Percentiles rank a stretch among this genome's conserved stretches.
These are phyloP conservation scores for Anseranas semipalmata DNA, from an alignment of 2,113 vertebrate genomes.

Conservation along the genomic window DNA sequence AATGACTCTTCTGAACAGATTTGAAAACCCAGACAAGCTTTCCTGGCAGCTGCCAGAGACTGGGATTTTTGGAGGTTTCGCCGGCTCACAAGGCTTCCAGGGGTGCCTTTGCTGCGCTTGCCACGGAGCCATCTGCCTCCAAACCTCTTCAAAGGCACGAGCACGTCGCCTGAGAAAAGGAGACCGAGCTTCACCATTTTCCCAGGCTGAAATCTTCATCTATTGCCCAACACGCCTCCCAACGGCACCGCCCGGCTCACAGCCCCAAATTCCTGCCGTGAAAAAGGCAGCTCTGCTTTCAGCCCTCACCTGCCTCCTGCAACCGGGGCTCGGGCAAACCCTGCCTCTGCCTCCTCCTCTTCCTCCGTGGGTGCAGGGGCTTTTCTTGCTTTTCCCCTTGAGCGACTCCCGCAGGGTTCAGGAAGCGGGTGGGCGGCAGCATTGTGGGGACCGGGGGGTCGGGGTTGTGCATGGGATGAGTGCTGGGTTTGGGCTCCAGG, in stretches of 20 bases:
- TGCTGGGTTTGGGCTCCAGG: background rate
- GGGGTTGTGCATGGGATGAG: background rate
- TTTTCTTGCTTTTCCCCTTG: background rate
- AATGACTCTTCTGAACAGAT: background rate
- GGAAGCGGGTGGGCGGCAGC: background rate
- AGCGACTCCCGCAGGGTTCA: background rate
- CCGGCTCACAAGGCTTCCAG: background rate
- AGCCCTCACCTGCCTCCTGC: no score
- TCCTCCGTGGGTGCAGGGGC: no score
- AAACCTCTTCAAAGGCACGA: background rate
- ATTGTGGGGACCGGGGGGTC: background rate
- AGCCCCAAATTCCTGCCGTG: no score
- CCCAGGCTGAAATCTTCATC: no score
- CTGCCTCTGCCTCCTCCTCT: no score
- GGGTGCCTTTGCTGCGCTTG: background rate
- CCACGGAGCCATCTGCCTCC: background rate
- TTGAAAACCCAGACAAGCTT: constrained; percentile 15
- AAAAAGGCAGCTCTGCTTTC: no score
- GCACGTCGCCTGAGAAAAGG: background rate
- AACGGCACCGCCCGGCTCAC: no score
- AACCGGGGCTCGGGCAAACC: no score
- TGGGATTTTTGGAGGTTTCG: background rate
- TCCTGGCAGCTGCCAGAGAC: background rate
- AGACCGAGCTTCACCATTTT: no score
- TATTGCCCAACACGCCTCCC: no score